phyloP scores from a whole-genome alignment of 2,797 vertebrate species.

The Tamandua tetradactyla region DNA sequence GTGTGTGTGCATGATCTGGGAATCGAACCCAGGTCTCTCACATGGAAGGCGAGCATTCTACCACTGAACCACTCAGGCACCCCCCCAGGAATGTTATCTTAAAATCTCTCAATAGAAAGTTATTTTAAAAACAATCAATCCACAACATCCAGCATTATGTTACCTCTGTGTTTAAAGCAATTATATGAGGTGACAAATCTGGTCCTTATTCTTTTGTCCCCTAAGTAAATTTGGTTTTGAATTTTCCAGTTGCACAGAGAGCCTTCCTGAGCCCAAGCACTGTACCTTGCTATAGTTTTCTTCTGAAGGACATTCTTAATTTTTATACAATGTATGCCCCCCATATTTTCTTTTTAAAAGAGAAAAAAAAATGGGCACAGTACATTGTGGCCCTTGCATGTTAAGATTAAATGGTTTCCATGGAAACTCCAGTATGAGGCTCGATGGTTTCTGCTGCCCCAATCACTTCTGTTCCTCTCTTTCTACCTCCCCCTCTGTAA shows the following conservation, averaged over 20 bases:
- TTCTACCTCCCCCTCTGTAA: conserved; percentile 84
- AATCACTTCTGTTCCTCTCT: conserved; percentile 30
- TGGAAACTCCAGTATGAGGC: conserved; percentile 32
- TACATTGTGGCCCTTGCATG: neutral
- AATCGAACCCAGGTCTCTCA: no score
- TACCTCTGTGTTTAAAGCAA: neutral
- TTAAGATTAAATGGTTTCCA: conserved; percentile 75
- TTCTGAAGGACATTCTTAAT: neutral
- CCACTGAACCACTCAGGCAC: no score
- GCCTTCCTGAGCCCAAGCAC: conserved; percentile 22
- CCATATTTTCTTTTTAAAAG: conserved; percentile 44
- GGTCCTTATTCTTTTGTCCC: conserved; percentile 53
- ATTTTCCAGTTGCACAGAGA: conserved; percentile 62
- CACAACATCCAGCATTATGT: conserved; percentile 34
- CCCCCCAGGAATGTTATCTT: conserved; percentile 53
- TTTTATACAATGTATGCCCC: neutral
- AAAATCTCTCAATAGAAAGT: conserved; percentile 63
- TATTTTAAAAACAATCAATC: conserved; percentile 27
- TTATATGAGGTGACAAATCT: neutral
- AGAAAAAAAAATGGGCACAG: neutral
- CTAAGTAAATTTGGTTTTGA: conserved; percentile 40
- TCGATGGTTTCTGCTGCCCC: conserved; percentile 57
- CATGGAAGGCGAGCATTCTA: no score
- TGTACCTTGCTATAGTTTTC: conserved; percentile 1
- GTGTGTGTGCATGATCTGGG: no score